phyloP scores from a whole-genome alignment of 2,113 vertebrate species.

The Tor tambroides region DNA sequence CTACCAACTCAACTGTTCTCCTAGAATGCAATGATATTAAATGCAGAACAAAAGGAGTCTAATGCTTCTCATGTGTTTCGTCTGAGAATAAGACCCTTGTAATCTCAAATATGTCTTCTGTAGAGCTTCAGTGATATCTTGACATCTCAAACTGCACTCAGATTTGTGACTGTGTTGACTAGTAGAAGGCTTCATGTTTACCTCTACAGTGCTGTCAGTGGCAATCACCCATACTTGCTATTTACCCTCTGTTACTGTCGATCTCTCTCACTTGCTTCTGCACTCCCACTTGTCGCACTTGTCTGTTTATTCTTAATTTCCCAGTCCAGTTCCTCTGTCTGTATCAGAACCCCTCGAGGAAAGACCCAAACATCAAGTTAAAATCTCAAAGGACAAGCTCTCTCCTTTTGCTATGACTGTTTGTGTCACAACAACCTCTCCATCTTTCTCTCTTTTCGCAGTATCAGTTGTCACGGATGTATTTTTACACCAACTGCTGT shows the following conservation, averaged over 20 bases:
- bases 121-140: neutral
- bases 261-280: neutral
- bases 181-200: neutral
- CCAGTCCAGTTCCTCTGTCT: conserved; percentile 27
- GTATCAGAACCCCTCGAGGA: too few relatives aligned
- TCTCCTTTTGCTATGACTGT: neutral
- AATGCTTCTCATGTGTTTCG: neutral
- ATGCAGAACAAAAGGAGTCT: neutral
- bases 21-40: neutral
- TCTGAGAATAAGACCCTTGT: neutral
- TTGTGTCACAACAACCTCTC: conserved; percentile 22
- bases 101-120: neutral
- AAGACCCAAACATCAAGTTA: conserved; percentile 18
- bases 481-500: neutral
- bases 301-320: conserved; percentile 37
- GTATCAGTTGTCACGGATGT: neutral
- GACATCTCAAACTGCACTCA: neutral
- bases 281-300: conserved; percentile 3
- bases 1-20: neutral
- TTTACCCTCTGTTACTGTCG: conserved; percentile 19
- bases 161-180: neutral
- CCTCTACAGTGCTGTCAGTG: neutral
- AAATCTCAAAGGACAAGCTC: neutral
- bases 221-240: conserved; percentile 3
- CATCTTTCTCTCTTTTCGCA: neutral